Evolutionary conservation across 35 echinoderm and acorn worm species (phyloP), one percentile per base, ranked within the genome.

Genomic region (Apostichopus californicus): DNA sequence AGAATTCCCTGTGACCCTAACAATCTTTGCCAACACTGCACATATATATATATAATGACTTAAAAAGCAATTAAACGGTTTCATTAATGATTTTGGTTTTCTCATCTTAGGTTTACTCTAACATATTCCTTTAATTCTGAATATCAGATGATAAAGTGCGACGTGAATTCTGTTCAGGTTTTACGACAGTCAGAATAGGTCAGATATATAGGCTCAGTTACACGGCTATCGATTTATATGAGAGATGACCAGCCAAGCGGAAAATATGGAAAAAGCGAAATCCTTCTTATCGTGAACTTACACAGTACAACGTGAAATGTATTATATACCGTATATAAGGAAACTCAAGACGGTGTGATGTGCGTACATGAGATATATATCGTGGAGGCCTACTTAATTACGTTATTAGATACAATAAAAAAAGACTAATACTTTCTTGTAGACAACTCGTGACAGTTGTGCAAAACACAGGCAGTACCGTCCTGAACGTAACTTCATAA

Each of bases 181-280:
- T 25, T 25, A 25, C 24, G 24, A 25, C 24, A 25, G 24, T 25
- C 24, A 25, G 24, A 0, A 25, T 25, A 25, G 24, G 24, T 25
- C 24, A 25, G 24, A 25, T 25, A 25, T 25, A 1, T 56, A 53
- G 22, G 81, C 55, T 85, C 81, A 85, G 55, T 85, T 85, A 58
- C 81, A 85, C 17, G 59, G 2, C 54, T 85, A 85, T 85, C 81
- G 81, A 58, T 57, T 85, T 58, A 85, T 20, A 15, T 15, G 15
- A 85, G 58, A 59, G 17, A 85, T 85, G 81, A 24, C 22, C 81
- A 85, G 81, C 58, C 81, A 85, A 85, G 81, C 81, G 81, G 18
- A 85, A 59, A 85, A 57, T 59, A 58, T 85, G 55, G 55, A 20
- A 34, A 52, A 85, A 85, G 54, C 18, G 55, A 59, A 85, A 58